Evolutionary conservation across 2,797 vertebrate species (phyloP).

Genomic region (Carapus acus): DNA sequence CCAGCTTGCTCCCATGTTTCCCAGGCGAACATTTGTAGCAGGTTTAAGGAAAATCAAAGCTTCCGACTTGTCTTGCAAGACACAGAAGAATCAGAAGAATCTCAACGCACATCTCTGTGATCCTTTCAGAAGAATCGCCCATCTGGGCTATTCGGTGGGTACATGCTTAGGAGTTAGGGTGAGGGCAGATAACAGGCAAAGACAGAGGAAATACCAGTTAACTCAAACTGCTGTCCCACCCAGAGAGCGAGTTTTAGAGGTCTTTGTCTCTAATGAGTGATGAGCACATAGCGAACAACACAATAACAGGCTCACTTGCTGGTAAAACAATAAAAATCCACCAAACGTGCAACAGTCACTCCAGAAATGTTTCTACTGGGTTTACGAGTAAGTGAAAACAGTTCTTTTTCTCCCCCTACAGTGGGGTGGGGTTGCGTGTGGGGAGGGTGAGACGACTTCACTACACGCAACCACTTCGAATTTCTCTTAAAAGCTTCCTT

Average conservation of each 20-base stretch:
- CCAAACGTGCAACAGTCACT: constrained; percentile 59
- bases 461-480: constrained; percentile 57
- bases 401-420: constrained; percentile 39
- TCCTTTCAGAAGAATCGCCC: constrained; percentile 66
- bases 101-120: constrained; percentile 60
- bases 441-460: constrained; percentile 45
- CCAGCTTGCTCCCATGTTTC: constrained; percentile 65
- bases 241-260: constrained; percentile 58
- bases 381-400: constrained; percentile 47
- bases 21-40: constrained; percentile 69
- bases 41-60: constrained; percentile 72
- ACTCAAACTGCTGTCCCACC: constrained; percentile 49
- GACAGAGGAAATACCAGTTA: constrained; percentile 59
- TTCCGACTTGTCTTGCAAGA: constrained; percentile 57
- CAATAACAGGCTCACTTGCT: constrained; percentile 44
- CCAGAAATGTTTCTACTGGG: constrained; percentile 54
- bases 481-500: constrained; percentile 65
- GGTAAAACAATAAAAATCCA: constrained; percentile 20
- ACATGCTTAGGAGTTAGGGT: constrained; percentile 12
- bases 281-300: constrained; percentile 59
- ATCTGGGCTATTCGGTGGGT: constrained; percentile 38
- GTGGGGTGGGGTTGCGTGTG: no score
- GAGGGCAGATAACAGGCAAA: no score
- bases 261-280: constrained; percentile 64
- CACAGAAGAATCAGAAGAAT: constrained; percentile 65